Percentiles rank a stretch among this genome's conserved stretches.
Conservation (phyloP, 1,140 invertebrate genomes). For the Lepidurus couesii region DNA sequence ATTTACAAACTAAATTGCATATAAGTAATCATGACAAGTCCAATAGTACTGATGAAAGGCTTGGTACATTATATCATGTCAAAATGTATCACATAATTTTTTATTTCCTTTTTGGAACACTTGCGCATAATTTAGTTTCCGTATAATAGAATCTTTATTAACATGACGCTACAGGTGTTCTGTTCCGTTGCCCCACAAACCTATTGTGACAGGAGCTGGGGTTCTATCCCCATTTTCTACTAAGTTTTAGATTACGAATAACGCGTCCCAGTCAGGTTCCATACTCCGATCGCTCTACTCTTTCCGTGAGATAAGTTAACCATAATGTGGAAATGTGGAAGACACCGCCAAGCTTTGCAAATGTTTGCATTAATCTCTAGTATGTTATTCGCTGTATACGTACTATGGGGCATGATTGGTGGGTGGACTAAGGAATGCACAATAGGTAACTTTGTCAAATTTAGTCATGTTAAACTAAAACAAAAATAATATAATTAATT, state of each 20-base stretch:
- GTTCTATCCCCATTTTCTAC: neutral
- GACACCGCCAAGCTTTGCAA: neutral
- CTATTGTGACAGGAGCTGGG: neutral
- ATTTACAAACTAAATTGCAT: neutral
- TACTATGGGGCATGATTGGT: neutral
- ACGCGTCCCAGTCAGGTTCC: neutral
- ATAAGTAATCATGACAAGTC: neutral
- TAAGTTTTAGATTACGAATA: neutral
- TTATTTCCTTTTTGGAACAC: neutral
- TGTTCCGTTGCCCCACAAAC: neutral
- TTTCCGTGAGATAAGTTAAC: neutral
- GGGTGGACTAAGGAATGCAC: neutral
- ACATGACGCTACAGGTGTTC: neutral
- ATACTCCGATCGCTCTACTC: neutral
- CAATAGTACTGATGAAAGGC: neutral
- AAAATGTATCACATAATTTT: no score
- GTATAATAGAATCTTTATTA: neutral
- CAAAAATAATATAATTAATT: neutral
- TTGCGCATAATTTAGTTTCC: neutral
- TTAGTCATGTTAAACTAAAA: neutral
- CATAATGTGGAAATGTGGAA: neutral
- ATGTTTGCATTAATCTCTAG: neutral
- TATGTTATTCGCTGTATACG: neutral
- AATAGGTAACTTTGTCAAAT: neutral
- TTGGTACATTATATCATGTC: no score